Evolutionary conservation across 2,113 vertebrate genomes (phyloP).

Genomic region (Hypocryptadius cinnamomeus): DNA sequence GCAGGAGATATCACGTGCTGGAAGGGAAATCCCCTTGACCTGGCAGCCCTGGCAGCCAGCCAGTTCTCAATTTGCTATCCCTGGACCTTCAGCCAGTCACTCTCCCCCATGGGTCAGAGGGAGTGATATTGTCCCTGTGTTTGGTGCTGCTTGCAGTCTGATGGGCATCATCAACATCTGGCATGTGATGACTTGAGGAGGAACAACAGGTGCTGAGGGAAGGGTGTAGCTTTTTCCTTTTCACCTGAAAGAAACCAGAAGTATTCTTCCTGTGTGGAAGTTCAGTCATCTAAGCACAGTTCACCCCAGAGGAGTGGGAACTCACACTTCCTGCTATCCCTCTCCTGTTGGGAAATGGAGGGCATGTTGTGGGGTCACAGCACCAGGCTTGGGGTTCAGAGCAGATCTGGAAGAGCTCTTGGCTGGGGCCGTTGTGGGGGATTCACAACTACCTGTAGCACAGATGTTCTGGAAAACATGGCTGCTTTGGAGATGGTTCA

Average conservation of each 20-base stretch:
- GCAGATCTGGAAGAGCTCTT: background rate
- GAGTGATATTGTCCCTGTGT: background rate
- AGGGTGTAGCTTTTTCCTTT: background rate
- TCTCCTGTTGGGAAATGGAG: fast-evolving
- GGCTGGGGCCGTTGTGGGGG: fast-evolving
- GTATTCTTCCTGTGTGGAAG: background rate
- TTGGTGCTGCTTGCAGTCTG: background rate
- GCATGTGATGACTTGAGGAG: fast-evolving
- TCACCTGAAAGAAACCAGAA: background rate
- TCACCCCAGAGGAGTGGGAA: background rate
- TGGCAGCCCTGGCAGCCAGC: background rate
- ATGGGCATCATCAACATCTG: background rate
- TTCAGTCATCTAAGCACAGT: background rate
- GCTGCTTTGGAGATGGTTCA: background rate
- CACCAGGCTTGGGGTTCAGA: fast-evolving
- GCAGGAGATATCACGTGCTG: background rate
- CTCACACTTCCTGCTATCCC: background rate
- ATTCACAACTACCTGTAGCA: background rate
- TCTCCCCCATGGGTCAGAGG: background rate
- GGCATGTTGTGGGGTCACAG: background rate
- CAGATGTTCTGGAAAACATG: background rate
- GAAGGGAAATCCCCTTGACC: background rate
- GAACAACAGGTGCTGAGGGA: fast-evolving
- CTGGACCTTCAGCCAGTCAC: background rate
- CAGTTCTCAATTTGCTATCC: background rate